Percentiles rank a stretch among this genome's conserved stretches.
Conservation (phyloP, 2,797 vertebrate genomes). For the Arnoldichthys spilopterus region DNA sequence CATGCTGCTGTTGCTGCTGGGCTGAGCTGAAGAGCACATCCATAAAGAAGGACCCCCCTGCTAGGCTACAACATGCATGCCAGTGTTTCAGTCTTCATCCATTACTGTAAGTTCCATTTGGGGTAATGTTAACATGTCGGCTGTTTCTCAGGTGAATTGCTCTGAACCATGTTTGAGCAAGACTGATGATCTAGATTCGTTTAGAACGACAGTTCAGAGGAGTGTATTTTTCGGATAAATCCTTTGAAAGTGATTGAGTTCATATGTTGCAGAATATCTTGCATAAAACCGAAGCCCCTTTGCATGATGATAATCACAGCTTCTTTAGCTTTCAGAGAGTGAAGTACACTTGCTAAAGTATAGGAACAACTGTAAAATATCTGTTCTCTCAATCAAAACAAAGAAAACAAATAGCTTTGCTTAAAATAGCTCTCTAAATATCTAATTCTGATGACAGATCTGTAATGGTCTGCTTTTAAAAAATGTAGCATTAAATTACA, state of each 20-base stretch:
- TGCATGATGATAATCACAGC: background rate
- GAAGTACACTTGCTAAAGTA: background rate
- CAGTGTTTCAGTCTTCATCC: constrained; percentile 61
- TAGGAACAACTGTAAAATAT: background rate
- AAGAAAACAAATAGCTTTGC: background rate
- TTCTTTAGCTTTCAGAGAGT: background rate
- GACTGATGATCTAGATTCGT: background rate
- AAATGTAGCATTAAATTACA: too few species aligned
- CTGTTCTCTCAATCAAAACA: background rate
- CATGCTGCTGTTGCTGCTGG: constrained; percentile 66
- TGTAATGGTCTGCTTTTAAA: background rate
- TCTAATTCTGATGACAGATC: background rate
- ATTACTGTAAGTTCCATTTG: constrained; percentile 18
- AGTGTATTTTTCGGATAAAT: background rate
- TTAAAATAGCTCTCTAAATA: background rate
- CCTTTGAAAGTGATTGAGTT: background rate
- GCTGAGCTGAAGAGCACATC: constrained; percentile 64
- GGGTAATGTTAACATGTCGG: background rate
- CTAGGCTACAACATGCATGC: constrained; percentile 54
- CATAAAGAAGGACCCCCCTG: constrained; percentile 68
- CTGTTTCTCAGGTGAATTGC: constrained; percentile 9
- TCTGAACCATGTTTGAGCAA: background rate
- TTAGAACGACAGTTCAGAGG: background rate
- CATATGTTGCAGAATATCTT: background rate
- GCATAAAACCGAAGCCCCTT: background rate